Evolutionary conservation across 1,140 invertebrate species (phyloP).

Genomic region (Pogonognathellus flavescens): DNA sequence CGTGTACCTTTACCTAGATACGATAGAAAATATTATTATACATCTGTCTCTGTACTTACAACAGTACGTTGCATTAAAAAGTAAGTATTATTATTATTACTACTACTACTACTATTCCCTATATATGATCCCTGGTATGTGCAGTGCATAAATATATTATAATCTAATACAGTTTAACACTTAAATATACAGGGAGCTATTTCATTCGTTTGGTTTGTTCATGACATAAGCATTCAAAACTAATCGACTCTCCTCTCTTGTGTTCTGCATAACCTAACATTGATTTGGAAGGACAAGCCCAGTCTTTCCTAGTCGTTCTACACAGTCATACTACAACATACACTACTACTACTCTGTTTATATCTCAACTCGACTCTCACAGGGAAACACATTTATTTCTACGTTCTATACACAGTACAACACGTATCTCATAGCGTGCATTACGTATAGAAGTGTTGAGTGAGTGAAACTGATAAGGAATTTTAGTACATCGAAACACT

Average conservation of each 20-base stretch:
- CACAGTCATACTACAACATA: not conserved
- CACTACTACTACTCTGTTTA: no score
- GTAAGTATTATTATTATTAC: not conserved
- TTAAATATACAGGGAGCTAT: not conserved
- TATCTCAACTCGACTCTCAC: no score
- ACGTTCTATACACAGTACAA: not conserved
- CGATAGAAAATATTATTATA: not conserved
- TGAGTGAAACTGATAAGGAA: not conserved
- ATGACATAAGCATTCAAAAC: slow-evolving; percentile 37
- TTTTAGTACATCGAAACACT: not conserved
- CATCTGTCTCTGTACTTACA: not conserved
- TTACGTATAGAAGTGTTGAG: not conserved
- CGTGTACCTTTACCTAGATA: not conserved
- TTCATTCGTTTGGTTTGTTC: slow-evolving; percentile 12
- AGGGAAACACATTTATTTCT: not conserved
- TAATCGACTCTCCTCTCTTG: not conserved
- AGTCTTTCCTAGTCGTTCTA: not conserved
- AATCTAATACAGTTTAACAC: slow-evolving; percentile 15
- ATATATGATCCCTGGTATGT: not conserved
- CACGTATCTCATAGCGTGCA: not conserved
- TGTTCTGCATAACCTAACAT: not conserved
- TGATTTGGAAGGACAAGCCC: slow-evolving; percentile 32
- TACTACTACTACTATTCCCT: no score
- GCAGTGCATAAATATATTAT: slow-evolving; percentile 19
- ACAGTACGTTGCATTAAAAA: not conserved